phyloP scores from a whole-genome alignment of 2,113 vertebrate species.

The Erythrocercus mccallii region DNA sequence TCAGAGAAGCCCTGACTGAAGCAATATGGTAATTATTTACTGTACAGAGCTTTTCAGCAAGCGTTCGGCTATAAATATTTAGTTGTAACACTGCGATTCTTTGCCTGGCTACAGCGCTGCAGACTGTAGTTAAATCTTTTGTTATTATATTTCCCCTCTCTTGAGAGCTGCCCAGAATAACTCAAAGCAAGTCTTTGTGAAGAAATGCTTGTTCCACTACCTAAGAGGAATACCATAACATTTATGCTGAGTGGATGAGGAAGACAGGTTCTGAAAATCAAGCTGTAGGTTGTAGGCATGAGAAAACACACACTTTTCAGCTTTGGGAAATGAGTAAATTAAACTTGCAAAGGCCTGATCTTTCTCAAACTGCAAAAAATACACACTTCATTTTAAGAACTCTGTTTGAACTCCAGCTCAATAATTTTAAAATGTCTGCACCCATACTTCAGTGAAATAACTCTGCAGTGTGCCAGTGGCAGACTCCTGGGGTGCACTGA shows the following conservation, averaged over 20 bases:
- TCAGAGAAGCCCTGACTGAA: not conserved
- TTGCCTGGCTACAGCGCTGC: not conserved
- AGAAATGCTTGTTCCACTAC: not conserved
- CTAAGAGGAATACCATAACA: not conserved
- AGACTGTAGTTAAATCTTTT: not conserved
- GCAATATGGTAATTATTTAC: slow-evolving; percentile 21
- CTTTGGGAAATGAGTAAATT: not conserved
- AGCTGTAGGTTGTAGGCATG: not conserved
- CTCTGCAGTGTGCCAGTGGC: not conserved
- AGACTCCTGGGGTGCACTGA: not conserved
- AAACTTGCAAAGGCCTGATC: not conserved
- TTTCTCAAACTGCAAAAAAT: not conserved
- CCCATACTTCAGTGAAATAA: not conserved
- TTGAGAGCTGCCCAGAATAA: not conserved
- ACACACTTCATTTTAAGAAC: not conserved
- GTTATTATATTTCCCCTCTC: not conserved
- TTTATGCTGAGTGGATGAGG: not conserved
- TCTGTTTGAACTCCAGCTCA: not conserved
- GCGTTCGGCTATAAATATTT: slow-evolving; percentile 6
- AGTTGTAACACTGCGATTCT: not conserved
- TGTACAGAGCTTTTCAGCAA: not conserved
- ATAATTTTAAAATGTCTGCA: not conserved
- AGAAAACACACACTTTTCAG: not conserved
- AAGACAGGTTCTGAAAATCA: not conserved
- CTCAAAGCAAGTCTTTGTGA: not conserved